phyloP scores from a whole-genome alignment of 2,888 invertebrate genomes.

The Criorhina ranunculi region DNA sequence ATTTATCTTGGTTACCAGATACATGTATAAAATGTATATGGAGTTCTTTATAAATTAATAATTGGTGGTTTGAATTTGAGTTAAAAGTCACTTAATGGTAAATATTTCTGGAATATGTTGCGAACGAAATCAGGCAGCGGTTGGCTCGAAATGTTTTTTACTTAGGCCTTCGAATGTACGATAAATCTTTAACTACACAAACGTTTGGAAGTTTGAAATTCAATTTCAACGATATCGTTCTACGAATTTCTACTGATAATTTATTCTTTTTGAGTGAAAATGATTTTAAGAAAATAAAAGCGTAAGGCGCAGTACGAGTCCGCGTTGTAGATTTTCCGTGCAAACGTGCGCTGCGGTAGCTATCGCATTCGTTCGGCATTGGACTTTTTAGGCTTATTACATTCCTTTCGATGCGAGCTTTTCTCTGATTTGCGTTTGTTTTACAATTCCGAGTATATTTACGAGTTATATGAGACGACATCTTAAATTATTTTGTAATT shows the following conservation, averaged over 20 bases:
- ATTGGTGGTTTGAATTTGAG: background rate
- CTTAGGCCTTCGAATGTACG: no score
- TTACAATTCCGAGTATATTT: background rate
- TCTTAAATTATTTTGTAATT: background rate
- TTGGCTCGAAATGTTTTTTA: no score
- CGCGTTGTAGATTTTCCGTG: no score
- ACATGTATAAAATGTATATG: background rate
- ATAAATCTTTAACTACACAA: no score
- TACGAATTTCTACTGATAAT: no score
- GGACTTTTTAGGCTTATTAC: background rate
- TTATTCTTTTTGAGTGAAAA: no score
- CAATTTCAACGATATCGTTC: no score
- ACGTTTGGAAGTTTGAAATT: no score
- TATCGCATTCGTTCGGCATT: background rate
- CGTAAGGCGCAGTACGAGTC: no score
- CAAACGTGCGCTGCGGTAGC: background rate
- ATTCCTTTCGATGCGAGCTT: background rate
- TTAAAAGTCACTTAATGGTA: slow-evolving; percentile 1
- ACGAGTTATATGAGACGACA: background rate
- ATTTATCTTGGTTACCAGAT: slow-evolving; percentile 8
- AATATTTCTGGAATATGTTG: no score
- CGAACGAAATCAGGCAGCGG: no score
- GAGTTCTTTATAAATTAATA: slow-evolving; percentile 3
- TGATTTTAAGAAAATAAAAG: no score
- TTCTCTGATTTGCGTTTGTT: background rate